These are phyloP conservation scores for Nothocercus julius DNA, from an alignment of 2,113 vertebrate species.

Conservation along the genomic window DNA sequence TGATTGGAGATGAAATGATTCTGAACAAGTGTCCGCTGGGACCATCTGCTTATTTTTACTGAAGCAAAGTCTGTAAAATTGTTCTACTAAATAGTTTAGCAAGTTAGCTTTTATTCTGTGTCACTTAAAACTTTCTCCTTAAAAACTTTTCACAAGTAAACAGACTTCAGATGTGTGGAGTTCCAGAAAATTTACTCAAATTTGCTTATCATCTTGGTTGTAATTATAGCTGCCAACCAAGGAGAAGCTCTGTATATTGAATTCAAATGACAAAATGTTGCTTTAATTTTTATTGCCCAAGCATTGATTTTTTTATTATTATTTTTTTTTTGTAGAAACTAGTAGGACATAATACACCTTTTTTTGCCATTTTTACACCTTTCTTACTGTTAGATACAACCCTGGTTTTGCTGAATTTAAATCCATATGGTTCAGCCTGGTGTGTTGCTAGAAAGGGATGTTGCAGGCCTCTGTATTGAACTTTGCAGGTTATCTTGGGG, in stretches of 20 bases:
- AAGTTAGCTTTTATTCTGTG: constrained; percentile 45
- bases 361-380: neutral
- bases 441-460: neutral
- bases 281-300: neutral
- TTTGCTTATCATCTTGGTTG: neutral
- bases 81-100: constrained; percentile 33
- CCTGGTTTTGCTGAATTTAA: neutral
- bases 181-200: neutral
- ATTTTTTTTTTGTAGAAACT: neutral
- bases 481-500: neutral
- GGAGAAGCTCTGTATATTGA: neutral
- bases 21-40: constrained; percentile 46
- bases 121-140: constrained; percentile 38
- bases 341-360: neutral
- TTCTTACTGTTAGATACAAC: neutral
- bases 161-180: neutral
- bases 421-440: neutral
- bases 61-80: constrained; percentile 43
- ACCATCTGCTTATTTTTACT: constrained; percentile 61
- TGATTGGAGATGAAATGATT: constrained; percentile 60
- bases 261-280: neutral
- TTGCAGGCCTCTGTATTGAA: neutral
- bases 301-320: neutral
- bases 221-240: neutral
- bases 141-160: neutral